Evolutionary conservation across 2,113 vertebrate genomes (phyloP), one percentile per base, ranked within the genome.

Genomic region (Esox niger): DNA sequence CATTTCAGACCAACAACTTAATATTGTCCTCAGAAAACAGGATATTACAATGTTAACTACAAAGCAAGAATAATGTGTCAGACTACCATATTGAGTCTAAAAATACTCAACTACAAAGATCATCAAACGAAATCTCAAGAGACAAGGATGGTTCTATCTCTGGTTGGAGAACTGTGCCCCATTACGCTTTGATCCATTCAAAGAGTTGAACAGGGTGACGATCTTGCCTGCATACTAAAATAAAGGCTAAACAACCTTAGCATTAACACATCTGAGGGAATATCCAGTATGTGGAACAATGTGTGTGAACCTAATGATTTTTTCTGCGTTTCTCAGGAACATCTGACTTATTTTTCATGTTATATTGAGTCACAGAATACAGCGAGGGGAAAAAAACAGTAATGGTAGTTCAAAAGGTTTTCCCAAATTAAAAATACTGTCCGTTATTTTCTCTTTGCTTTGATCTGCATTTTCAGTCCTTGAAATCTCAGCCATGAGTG

Each of bases 91-190:
- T 47, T 29, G 31, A 65, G 33, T 57, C 4, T 58, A 58, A 69
- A 75, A 74, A 46, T 62, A 64, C 35, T 52, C 30, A 71, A 72
- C 74, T 67, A 77, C 74, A 79, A 82, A 78, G 61, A 63, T 70
- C 56, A 71, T 75, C 56, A 72, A 78, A 80, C 49, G 62, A 38
- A 11, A 32, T 70, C 75, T 74, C 58, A 13, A 26, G 78, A 71
- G 70, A 60, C 43, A 56, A 27, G n/a, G 20, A 15, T 17, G 3
- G 17, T 10, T 43, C 20, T 52, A 52, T 52, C 47, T 52, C n/a
- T 52, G 47, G 47, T 52, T 52, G 47, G 59, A 17, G 55, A 46
- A 52, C 71, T 47, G 66, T 55, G 38, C 26, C 35, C 38, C 47
- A 20, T 31, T 31, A 43, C 38, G 33, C 52, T 31, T 33, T 55